Evolutionary conservation across 2,888 invertebrate genomes (phyloP).

Genomic region (Brachyptera putata): DNA sequence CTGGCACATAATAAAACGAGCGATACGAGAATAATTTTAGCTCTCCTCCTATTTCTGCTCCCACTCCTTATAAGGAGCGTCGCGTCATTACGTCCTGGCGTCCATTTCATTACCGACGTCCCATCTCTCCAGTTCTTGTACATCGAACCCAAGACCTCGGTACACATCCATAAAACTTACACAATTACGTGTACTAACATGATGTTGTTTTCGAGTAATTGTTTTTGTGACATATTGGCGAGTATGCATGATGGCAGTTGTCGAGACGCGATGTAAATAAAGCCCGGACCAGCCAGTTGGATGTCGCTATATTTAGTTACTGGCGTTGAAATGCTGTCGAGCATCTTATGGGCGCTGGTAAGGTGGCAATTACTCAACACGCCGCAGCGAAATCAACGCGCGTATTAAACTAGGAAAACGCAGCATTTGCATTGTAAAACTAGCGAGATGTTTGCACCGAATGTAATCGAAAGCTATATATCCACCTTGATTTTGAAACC

Average conservation of each 20-base stretch:
- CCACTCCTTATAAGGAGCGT: conserved; percentile 26
- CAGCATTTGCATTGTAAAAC: too few relatives aligned
- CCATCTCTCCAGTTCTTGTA: not conserved
- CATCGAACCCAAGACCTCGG: not conserved
- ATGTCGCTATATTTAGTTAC: conserved; percentile 2
- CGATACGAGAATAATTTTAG: conserved; percentile 27
- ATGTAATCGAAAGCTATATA: too few relatives aligned
- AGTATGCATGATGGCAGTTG: not conserved
- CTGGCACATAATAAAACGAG: conserved; percentile 21
- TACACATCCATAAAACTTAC: not conserved
- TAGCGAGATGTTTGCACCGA: too few relatives aligned
- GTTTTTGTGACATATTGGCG: not conserved
- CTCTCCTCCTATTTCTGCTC: conserved; percentile 27
- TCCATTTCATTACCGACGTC: not conserved
- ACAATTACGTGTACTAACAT: not conserved
- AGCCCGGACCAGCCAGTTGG: not conserved
- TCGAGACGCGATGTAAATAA: not conserved
- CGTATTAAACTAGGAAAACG: too few relatives aligned
- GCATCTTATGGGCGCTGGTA: not conserved
- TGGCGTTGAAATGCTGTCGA: not conserved
- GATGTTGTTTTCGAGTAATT: not conserved
- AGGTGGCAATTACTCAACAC: not conserved
- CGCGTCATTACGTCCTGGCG: conserved; percentile 2
- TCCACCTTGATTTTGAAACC: too few relatives aligned
- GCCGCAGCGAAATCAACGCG: too few relatives aligned